Evolutionary conservation across 2,113 vertebrate species (phyloP).

Genomic region (Bubo blakistoni): DNA sequence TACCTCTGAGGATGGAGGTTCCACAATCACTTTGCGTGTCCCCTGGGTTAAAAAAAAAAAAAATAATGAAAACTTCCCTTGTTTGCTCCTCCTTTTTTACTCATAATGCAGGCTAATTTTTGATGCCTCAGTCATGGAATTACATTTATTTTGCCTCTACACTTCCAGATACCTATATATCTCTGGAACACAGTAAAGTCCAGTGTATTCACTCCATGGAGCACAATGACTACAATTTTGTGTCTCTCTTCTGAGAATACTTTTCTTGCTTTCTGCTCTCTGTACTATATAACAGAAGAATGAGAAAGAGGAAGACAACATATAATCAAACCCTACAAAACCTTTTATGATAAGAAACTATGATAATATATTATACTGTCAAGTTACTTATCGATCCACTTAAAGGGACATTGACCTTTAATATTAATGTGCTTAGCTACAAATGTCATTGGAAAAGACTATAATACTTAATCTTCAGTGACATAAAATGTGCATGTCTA

Average conservation of each 20-base stretch:
- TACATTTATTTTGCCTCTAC: background rate
- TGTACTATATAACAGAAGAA: background rate
- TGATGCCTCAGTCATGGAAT: background rate
- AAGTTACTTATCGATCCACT: conserved; percentile 35
- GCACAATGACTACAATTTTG: background rate
- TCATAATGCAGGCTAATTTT: background rate
- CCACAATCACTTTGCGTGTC: background rate
- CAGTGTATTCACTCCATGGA: background rate
- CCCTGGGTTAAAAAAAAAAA: background rate
- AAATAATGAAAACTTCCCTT: background rate
- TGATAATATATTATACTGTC: background rate
- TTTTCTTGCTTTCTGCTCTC: background rate
- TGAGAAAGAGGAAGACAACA: background rate
- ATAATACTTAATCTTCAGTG: conserved; percentile 24
- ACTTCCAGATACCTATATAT: background rate
- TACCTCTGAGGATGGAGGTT: background rate
- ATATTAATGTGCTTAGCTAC: conserved; percentile 29
- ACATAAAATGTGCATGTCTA: conserved; percentile 5
- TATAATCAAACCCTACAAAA: background rate
- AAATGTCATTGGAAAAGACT: conserved; percentile 38
- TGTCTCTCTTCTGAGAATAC: background rate
- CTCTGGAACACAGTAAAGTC: background rate
- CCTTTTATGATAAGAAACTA: background rate
- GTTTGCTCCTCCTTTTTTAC: background rate
- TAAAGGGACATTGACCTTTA: conserved; percentile 46